Base-by-base conservation (phyloP, 2,888 invertebrate species). In the Spisula solida region DNA sequence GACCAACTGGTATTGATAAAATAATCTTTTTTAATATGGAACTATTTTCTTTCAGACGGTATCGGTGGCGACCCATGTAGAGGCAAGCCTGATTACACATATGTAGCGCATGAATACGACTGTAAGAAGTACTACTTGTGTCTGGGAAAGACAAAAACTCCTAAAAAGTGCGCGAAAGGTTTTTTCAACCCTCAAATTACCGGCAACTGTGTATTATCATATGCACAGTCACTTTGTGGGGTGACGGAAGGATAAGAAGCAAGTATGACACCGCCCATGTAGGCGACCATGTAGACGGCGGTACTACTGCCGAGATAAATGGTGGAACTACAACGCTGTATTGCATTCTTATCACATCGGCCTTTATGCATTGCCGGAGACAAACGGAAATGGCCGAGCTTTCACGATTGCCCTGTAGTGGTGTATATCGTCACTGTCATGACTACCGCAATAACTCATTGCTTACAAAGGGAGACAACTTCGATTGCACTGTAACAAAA, bases 121-220 rank as follows among this genome's bases (percentile, higher is more conserved):
- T 92, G 92, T 70, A 88, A 86, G 81, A 92, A 90, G 25, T 92
- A 91, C 75, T 91, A 92, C 75, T 88, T 92, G 25, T 92, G 92
- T 60, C 87, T 92, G 87, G 92, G 92, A 34, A 86, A 85, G 10
- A 92, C 89, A 10, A 90, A 90, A 60, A 87, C 85, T 14, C 56
- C 82, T 0, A 92, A 91, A 70, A 88, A 81, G 18, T 92, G 92
- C 31, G 55, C 88, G 4, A 87, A 85, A 47, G 92, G 92, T 0
- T 92, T 91, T 70, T 92, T 92, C 41, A 80, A 85, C n/a, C 89
- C 89, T 12, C 87, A 88, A 41, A 81, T 86, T 12, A 88, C 89
- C 79, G 92, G 92, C 78, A 87, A 90, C 56, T 92, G 92, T 48
- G 90, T 86, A 25, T 29, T 90, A n/a, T 82, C 90, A 18, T 92